Base-by-base conservation (phyloP, 2,888 invertebrate species). In the Andrena bicolor region DNA sequence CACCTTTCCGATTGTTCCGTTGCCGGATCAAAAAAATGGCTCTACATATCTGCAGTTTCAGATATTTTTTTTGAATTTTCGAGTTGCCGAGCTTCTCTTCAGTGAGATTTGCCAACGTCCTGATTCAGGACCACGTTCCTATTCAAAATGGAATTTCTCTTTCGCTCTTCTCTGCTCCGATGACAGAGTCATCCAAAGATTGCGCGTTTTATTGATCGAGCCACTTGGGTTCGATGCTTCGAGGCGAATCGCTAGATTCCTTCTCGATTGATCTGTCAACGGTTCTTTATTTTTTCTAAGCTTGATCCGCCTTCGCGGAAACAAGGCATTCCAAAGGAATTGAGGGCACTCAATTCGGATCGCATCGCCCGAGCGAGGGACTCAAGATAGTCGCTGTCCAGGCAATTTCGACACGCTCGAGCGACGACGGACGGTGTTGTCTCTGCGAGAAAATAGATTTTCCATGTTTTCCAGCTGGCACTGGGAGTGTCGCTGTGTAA, bases 111-210 rank as follows among this genome's bases (percentile, higher is more conserved):
- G 32, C 23, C 56, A 13, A 20, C 28, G 13, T 23, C 28, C 16
- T 30, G 48, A 53, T 3, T 32, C 16, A n/a, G 8, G 28, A 63
- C n/a, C 41, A 20, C 8, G 10, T 10, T 35, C 13, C 8, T 26
- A 73, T 41, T 32, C 32, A 20, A 60, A 69, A 58, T 80, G n/a
- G 26, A 69, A 63, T 58, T 77, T 48, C 41, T 7, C 20, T 30
- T 30, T 5, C 30, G 5, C 28, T 28, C 4, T 32, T 16, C 1
- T 6, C 20, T 20, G 28, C 16, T 28, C 4, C 28, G 13, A 32
- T 7, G 53, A 30, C 28, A 5, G n/a, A 10, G 41, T 60, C 3
- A 26, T 3, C 32, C 16, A 0, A 48, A 35, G n/a, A 61, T 77
- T 63, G 10, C 20, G 13, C 8, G 23, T 58, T 20, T 60, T 51